Evolutionary conservation across 1,140 invertebrate species (phyloP), one percentile per base, ranked within the genome.

Genomic region (Nomia melanderi): DNA sequence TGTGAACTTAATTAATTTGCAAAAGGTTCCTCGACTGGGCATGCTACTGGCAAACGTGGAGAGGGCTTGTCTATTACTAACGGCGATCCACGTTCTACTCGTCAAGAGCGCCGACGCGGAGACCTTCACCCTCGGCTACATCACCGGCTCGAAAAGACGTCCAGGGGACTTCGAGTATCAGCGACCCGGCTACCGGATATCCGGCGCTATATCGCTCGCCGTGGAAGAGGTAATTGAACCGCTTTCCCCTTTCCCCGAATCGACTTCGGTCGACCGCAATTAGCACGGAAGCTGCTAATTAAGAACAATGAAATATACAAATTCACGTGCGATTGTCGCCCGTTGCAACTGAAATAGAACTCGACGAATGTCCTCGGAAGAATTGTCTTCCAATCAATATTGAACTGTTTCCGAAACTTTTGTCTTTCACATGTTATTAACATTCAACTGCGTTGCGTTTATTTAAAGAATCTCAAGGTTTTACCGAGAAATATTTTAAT

Each of bases 191-290:
- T 88, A 94, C 17, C 93, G 93, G 50, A 96, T 96, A 79, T 96
- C 95, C 75, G 98, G 97, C 1, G 97, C 97, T 25, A 97, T 98
- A 77, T 96, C 96, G 1, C 93, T 97, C 78, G 97, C 97, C 14
- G 93, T 96, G 2, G 93, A 94, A 17, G 95, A 97, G 91, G 94
- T 93, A 78, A 78, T 73, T 31, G 11, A 39, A 53, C 33, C 36
- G 31, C 29, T 53, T 44, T 25, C 14, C n/a, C 44, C 44, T 20
- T 20, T n/a, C 17, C 20, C 2, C 27, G 64, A 71, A 65, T 44
- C 31, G 17, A 41, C 27, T n/a, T n/a, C 31, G 2, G 0, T 25
- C 36, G 63, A 75, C 54, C 64, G 12, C 54, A 56, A 82, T 81
- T 63, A 82, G 62, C 56, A 20, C 76, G 64, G 56, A 83, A 72